Evolutionary conservation across 1,140 invertebrate genomes (phyloP).

Genomic region (Physella acuta): DNA sequence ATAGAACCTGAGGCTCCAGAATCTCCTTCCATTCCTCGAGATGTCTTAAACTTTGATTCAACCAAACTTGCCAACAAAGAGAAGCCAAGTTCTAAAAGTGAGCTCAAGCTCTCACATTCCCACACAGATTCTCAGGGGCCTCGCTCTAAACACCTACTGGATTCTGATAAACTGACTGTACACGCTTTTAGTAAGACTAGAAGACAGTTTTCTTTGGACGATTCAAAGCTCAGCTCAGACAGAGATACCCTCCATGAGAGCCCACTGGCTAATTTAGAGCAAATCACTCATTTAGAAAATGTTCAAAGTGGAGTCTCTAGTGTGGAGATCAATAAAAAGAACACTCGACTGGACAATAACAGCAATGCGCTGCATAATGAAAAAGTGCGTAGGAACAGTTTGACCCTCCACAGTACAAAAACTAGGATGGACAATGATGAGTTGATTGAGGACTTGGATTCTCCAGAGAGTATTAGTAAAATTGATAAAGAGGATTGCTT

Average conservation of each 20-base stretch:
- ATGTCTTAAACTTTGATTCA: constrained; percentile 7
- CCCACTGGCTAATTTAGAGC: constrained; percentile 33
- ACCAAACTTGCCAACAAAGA: no score
- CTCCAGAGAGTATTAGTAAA: constrained; percentile 52
- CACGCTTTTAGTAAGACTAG: constrained; percentile 2
- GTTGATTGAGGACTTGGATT: constrained; percentile 52
- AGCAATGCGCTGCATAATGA: constrained; percentile 3
- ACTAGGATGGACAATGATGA: constrained; percentile 23
- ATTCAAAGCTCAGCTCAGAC: background rate
- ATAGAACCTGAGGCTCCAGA: constrained; percentile 33
- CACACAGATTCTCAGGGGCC: background rate
- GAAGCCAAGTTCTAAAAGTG: background rate
- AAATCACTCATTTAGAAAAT: constrained; percentile 40
- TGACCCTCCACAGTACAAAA: constrained; percentile 3
- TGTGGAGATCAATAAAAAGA: background rate
- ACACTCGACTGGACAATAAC: constrained; percentile 12
- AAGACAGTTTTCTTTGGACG: background rate
- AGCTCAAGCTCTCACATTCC: background rate
- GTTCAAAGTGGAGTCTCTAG: constrained; percentile 37
- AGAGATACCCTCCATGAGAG: constrained; percentile 21
- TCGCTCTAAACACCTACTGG: constrained; percentile 8
- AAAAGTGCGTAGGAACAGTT: background rate
- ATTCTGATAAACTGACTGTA: constrained; percentile 6
- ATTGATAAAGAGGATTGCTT: constrained; percentile 56
- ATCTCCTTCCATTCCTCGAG: constrained; percentile 41